Conservation (phyloP, 1,140 invertebrate genomes). For the Papilio machaon region DNA sequence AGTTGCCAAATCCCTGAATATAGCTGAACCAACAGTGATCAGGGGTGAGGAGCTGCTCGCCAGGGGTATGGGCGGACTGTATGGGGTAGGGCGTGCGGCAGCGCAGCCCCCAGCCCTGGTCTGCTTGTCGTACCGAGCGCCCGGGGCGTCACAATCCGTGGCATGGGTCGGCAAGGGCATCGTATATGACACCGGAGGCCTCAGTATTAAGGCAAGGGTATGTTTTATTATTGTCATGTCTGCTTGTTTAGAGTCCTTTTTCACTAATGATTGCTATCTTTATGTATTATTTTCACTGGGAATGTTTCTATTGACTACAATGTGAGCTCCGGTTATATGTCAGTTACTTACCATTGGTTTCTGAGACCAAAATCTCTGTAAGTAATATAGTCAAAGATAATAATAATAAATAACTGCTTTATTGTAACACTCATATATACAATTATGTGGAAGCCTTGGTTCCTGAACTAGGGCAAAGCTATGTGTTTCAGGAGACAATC, state of each 20-base stretch:
- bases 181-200: constrained; percentile 96
- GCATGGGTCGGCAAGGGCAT: constrained; percentile 97
- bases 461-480: too few species aligned
- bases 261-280: too few species aligned
- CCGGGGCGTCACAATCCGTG: constrained; percentile 86
- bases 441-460: too few species aligned
- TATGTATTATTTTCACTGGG: too few species aligned
- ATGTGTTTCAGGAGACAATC: too few species aligned
- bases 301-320: too few species aligned
- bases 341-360: too few species aligned
- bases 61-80: constrained; percentile 92
- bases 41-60: constrained; percentile 88
- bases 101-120: constrained; percentile 89
- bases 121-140: constrained; percentile 87
- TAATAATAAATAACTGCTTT: too few species aligned
- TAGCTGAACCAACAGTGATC: constrained; percentile 86
- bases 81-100: constrained; percentile 91
- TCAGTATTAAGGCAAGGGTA: constrained; percentile 94
- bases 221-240: constrained; percentile 39
- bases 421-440: too few species aligned
- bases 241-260: background rate
- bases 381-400: too few species aligned
- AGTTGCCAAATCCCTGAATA: constrained; percentile 85
- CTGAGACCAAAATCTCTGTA: too few species aligned
- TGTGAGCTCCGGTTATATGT: too few species aligned